Evolutionary conservation across 2,113 vertebrate genomes (phyloP).

Genomic region (Limanda limanda): DNA sequence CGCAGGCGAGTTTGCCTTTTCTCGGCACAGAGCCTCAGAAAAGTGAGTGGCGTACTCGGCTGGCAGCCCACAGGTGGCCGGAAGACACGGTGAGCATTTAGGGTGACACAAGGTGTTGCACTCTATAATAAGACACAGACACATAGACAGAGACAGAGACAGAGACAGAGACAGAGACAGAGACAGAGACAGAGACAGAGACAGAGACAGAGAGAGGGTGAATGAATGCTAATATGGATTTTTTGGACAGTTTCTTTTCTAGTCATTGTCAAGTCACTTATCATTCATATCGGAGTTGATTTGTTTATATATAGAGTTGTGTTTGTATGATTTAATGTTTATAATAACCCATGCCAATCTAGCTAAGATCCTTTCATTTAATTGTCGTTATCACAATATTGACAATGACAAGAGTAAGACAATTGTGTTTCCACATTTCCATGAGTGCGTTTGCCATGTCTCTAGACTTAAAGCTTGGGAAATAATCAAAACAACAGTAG

Average conservation of each 20-base stretch:
- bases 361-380: too few species aligned
- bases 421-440: too few species aligned
- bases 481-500: not conserved
- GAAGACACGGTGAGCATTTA: constrained; percentile 97
- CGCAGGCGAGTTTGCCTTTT: constrained; percentile 95
- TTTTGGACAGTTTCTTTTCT: too few species aligned
- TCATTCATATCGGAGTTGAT: too few species aligned
- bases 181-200: not conserved
- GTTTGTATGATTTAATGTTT: too few species aligned
- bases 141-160: not conserved
- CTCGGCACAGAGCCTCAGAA: constrained; percentile 94
- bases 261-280: too few species aligned
- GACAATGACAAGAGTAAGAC: too few species aligned
- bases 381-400: too few species aligned
- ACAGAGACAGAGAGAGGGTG: not conserved
- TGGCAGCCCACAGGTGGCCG: constrained; percentile 96
- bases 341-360: too few species aligned
- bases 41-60: constrained; percentile 94
- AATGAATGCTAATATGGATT: not conserved
- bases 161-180: not conserved
- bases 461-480: too few species aligned
- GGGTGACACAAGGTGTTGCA: constrained; percentile 97
- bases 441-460: too few species aligned
- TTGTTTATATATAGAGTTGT: too few species aligned
- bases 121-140: constrained; percentile 76